phyloP scores from a whole-genome alignment of 2,797 vertebrate species.

The Hirundo rustica region DNA sequence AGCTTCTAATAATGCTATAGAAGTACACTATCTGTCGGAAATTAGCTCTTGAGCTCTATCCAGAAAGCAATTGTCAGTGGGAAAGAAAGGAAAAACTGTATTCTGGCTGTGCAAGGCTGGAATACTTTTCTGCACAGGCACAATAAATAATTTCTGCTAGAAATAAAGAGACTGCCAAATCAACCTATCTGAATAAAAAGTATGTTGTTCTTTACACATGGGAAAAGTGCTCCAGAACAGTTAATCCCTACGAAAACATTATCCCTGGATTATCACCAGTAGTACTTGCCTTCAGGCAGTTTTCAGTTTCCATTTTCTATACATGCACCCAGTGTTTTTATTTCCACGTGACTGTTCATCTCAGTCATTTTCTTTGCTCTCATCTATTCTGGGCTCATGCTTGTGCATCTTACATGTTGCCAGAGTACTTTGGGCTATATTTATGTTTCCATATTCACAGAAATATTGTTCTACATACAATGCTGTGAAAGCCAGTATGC shows the following conservation, averaged over 20 bases:
- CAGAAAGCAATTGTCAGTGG: background rate
- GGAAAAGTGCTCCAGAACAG: conserved; percentile 53
- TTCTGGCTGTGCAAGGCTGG: background rate
- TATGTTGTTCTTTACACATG: conserved; percentile 27
- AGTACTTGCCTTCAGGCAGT: conserved; percentile 8
- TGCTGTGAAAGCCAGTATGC: background rate
- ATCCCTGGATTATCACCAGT: conserved; percentile 23
- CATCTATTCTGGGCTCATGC: background rate
- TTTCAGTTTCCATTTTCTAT: conserved; percentile 56
- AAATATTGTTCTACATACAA: background rate
- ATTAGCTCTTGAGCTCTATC: conserved; percentile 11
- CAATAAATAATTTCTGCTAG: conserved; percentile 29
- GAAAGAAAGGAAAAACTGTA: background rate
- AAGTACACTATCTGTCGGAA: background rate
- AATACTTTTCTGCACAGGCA: conserved; percentile 1
- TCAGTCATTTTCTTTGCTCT: background rate
- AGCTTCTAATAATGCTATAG: background rate
- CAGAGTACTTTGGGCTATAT: conserved; percentile 15
- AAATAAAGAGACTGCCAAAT: conserved; percentile 24
- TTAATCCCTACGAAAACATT: conserved; percentile 59
- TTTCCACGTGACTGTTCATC: conserved; percentile 32
- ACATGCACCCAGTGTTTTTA: background rate
- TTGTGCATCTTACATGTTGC: background rate
- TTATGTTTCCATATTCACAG: conserved; percentile 4
- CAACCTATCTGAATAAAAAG: conserved; percentile 53